Percentiles rank a stretch among this genome's conserved stretches.
Conservation (phyloP, 2,113 vertebrate species). For the Pithys albifrons region DNA sequence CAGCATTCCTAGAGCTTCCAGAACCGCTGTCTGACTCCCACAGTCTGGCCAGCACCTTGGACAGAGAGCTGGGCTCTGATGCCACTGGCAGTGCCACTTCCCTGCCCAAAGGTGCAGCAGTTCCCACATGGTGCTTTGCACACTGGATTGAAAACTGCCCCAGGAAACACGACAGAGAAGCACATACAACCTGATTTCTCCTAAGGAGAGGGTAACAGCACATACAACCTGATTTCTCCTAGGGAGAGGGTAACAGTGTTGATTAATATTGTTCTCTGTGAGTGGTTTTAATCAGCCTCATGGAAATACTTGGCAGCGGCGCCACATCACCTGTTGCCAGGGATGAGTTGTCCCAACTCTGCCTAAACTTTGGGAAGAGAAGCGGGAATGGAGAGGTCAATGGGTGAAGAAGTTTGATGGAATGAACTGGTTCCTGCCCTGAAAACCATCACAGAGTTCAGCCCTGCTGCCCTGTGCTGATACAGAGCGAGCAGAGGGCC, state of each 20-base stretch:
- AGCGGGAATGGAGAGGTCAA: not conserved
- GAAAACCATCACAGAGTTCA: not conserved
- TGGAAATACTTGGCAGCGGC: not conserved
- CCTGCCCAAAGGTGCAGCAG: not conserved
- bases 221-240: not conserved
- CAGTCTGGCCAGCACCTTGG: not conserved
- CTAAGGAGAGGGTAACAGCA: not conserved
- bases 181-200: not conserved
- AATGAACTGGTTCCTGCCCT: not conserved
- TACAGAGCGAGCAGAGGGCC: not conserved
- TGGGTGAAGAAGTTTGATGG: not conserved
- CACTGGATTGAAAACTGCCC: not conserved
- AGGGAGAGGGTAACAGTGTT: not conserved
- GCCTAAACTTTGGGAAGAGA: not conserved
- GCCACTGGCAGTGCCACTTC: not conserved
- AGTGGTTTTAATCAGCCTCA: not conserved
- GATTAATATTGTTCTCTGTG: not conserved
- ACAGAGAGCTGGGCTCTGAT: not conserved
- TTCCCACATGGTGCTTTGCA: rapidly evolving
- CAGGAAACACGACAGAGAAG: not conserved
- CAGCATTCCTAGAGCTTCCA: not conserved
- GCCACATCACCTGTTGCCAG: not conserved
- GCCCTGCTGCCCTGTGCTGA: not conserved
- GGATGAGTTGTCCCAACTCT: not conserved
- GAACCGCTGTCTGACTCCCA: not conserved